A percentile compares a stretch with the other conserved stretches of the same genome.
These are phyloP conservation scores for Ceratothoa steindachneri DNA, from an alignment of 2,888 invertebrate genomes.

Conservation along the genomic window DNA sequence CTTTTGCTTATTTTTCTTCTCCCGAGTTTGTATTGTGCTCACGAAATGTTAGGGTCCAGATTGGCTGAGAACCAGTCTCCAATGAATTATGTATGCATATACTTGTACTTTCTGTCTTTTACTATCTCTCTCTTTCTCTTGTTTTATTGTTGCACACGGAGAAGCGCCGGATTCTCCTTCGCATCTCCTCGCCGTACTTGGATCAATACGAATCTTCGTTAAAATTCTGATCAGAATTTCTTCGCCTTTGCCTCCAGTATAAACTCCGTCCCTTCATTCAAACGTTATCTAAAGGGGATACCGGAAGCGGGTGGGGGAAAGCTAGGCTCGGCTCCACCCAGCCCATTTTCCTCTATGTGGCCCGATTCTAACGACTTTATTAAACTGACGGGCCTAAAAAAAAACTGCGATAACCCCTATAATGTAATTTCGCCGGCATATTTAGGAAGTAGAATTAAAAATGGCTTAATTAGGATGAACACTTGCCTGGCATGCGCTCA, in stretches of 20 bases:
- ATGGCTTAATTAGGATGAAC: too few species aligned
- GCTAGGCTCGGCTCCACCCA: not conserved
- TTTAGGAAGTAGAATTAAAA: too few species aligned
- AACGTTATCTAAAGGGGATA: not conserved
- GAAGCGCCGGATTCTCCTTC: not conserved
- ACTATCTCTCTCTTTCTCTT: not conserved
- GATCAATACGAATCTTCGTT: slow-evolving; percentile 11
- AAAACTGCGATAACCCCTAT: too few species aligned
- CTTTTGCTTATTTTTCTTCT: not conserved
- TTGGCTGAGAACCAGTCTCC: not conserved
- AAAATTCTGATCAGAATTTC: slow-evolving; percentile 3
- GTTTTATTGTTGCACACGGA: not conserved
- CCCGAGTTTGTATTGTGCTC: not conserved
- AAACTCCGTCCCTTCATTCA: slow-evolving; percentile 4
- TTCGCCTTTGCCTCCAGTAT: slow-evolving; percentile 5
- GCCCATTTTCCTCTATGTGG: not conserved
- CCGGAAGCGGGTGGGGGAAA: not conserved
- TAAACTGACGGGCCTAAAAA: not conserved
- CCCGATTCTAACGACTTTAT: not conserved
- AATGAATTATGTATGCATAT: not conserved
- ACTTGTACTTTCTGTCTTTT: too few species aligned
- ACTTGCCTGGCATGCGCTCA: too few species aligned
- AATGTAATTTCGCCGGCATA: too few species aligned
- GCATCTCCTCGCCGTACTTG: not conserved
- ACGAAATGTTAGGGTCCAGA: not conserved